Evolutionary conservation across 2,113 vertebrate species (phyloP), one percentile per base, ranked within the genome.

Genomic region (Catagonus wagneri): DNA sequence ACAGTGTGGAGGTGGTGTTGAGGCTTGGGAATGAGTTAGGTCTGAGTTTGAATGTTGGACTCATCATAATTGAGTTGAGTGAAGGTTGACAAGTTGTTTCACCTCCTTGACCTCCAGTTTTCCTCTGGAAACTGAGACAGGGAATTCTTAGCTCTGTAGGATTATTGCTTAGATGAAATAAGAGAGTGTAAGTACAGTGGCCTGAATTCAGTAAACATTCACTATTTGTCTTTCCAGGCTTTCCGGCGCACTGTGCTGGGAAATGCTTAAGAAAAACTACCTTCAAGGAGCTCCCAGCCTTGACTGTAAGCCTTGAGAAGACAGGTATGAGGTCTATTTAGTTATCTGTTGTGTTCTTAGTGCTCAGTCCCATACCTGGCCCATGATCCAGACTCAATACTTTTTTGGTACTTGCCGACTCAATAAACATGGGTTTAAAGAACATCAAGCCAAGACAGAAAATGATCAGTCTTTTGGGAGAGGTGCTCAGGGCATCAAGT

Each of bases 311-410:
- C n/a, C 65, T 36, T 69, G 22, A 29, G 56, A 71, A 20, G 44
- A 44, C 25, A 65, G 52, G 7, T 16, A 13, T 0, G 4, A 44
- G 2, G 15, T 39, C 36, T 44, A n/a, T 61, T 50, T 83, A 34
- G 23, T n/a, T 17, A 22, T 90, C 12, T 72, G 23, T 5, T 54
- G 25, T 61, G 10, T 23, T 6, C 16, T 36, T 3, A 22, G 39
- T 2, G 12, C 52, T 69, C 23, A 63, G 71, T 4, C 44, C 19
- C 39, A 7, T 14, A 36, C 60, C 15, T 65, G 54, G 44, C 16
- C 20, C 3, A 6, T 3, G 12, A n/a, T 29, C 71, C 3, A 36
- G 0, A 9, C 32, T 65, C 0, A 1, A 14, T 13, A 58, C 16
- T 0, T 12, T 50, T 39, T 15, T 71, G 2, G 39, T 14, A 16